Evolutionary conservation across 2,797 vertebrate genomes (phyloP), one percentile per base, ranked within the genome.

Genomic region (Chaetophractus vellerosus): DNA sequence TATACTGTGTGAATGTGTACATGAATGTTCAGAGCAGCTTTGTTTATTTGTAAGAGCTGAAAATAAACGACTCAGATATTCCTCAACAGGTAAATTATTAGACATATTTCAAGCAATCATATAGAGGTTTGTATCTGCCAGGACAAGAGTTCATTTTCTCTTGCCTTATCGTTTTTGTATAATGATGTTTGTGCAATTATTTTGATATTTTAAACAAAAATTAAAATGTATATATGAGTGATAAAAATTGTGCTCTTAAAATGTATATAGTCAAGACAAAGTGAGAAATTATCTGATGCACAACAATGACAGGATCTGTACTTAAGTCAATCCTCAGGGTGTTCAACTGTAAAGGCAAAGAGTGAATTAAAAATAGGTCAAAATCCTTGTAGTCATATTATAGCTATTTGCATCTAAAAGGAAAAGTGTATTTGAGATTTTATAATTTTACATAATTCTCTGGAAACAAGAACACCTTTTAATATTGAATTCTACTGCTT

Each of bases 111-210:
- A 50, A 33, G 24, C 31, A 18, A 12, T 45, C 81, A 38, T 1
- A 1, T 2, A 5, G 9, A 18, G 9, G 19, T 28, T 15, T 15
- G 21, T 0, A 1, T 31, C 9, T 23, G 24, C 31, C 50, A 57
- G 15, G 16, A 7, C 24, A 19, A 5, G 3, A 11, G 23, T 11
- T 9, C 52, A 19, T 31, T 38, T 31, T 16, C 9, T 24, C 3
- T 15, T 2, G 18, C 21, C 4, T 19, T 7, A 9, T 45, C 41
- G 31, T 64, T 83, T 75, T 74, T 41, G 21, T 18, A 9, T 38
- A 38, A 24, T 50, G 28, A 16, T 23, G n/a, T 33, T 48, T 80
- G 36, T 33, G 15, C 45, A 74, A 16, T 75, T 63, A 33, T 33
- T 87, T 45, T 19, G 12, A 15, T 33, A 55, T 41, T 41, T 72